Evolutionary conservation across 2,113 vertebrate genomes (phyloP), one percentile per base, ranked within the genome.

Genomic region (Ia io): DNA sequence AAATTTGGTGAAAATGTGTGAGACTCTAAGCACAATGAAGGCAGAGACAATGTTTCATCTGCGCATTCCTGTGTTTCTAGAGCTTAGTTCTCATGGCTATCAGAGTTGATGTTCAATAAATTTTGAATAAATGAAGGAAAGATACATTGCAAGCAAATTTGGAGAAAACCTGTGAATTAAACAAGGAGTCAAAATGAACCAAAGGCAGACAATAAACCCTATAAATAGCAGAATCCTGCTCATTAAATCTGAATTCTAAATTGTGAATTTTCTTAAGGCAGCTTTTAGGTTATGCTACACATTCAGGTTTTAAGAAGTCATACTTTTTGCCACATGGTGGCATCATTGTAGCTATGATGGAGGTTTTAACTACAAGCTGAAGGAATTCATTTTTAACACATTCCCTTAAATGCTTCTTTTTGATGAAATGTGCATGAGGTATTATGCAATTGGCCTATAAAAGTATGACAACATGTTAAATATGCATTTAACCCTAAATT

Each of bases 271-370:
- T 92, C 63, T 83, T 91, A 63, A 42, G 32, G 3, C 65, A 61
- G 7, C 28, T 70, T 73, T 89, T 84, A 87, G 56, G n/a, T 56
- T 87, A 59, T 51, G 18, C 6, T 49, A 69, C 8, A 76, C 1
- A 70, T 49, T 42, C 5, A 37, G 51, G 28, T 76, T 56, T 92
- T 65, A 69, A 77, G 53, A 94, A 69, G 82, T 49, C 11, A 82
- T 9, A 59, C 5, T 44, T 92, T 94, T 78, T 59, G 86, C 96
- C 96, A 97, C 95, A 86, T 67, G 97, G 82, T 95, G 96, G 97
- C 96, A 86, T 84, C 30, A 30, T 95, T 95, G 96, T 73, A 90
- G 85, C 53, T 95, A 79, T 25, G 30, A 97, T 93, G 28, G 20
- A 65, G 30, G 78, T 95, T 92, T 74, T 70, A 76, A 80, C 20